Evolutionary conservation across 2,113 vertebrate species (phyloP).

Genomic region (Sisor rabdophorus): DNA sequence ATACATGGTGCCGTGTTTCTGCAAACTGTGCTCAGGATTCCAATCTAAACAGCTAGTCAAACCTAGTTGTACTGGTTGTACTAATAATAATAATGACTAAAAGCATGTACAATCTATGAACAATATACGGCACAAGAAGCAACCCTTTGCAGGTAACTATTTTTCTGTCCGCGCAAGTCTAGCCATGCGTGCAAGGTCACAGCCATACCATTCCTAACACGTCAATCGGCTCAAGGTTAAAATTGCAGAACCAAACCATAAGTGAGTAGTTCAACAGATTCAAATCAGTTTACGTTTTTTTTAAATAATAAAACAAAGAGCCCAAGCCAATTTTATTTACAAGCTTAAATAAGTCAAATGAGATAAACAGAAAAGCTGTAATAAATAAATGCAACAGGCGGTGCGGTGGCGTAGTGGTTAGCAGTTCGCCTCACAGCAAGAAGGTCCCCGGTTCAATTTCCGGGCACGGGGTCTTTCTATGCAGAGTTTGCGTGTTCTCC

Average conservation of each 20-base stretch:
- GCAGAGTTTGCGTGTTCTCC: too few species aligned
- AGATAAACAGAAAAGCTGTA: too few species aligned
- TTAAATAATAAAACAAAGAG: too few species aligned
- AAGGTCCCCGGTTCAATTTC: too few species aligned
- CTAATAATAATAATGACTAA: slow-evolving; percentile 4
- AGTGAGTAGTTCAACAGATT: background rate
- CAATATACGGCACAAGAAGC: background rate
- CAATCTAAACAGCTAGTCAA: background rate
- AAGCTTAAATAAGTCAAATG: too few species aligned
- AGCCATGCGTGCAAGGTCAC: slow-evolving; percentile 13
- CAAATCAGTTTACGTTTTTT: too few species aligned
- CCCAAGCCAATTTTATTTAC: too few species aligned
- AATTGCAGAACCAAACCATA: background rate
- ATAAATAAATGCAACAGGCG: too few species aligned
- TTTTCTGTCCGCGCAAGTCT: background rate
- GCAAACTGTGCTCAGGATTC: background rate
- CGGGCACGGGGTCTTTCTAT: too few species aligned
- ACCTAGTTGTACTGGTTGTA: slow-evolving; percentile 5
- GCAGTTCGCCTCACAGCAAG: too few species aligned
- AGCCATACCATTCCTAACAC: background rate
- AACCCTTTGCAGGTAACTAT: background rate
- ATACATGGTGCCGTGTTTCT: background rate
- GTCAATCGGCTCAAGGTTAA: background rate
- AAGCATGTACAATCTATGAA: background rate
- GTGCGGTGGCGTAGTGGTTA: too few species aligned